Base-by-base conservation (phyloP, 1,140 invertebrate genomes). In the Trinorchestia longiramus region DNA sequence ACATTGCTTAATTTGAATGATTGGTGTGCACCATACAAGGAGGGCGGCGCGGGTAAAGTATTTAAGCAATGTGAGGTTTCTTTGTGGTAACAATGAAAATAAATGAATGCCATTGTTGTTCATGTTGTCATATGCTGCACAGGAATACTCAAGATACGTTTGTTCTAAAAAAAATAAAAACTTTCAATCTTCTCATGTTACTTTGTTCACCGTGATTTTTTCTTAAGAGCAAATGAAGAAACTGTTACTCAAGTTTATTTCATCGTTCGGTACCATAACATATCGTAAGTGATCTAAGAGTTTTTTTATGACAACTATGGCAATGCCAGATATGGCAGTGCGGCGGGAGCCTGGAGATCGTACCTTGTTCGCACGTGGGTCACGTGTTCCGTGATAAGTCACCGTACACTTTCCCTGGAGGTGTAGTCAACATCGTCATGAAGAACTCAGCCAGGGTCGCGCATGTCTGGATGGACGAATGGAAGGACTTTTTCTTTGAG, bases 301-400 rank as follows among this genome's bases (percentile, higher is more conserved):
- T 23, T 77, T n/a, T 53, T 77, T 77, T 28, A 77, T 77, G 62
- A 77, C 15, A 77, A 77, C 62, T 77, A 77, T 53, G 62, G 62
- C 43, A n/a, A 94, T 47, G 92, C 92, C 96, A 97, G 96, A 97
- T 98, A n/a, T 98, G 98, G 97, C 97, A 97, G 97, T 98, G 97
- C 97, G 98, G 98, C 44, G 98, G 97, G 43, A 97, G 97, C 40
- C 96, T 98, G 57, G 98, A 98, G 97, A 98, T 98, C 95, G 97
- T 97, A 90, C 97, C 97, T 17, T 98, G 97, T 96, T 98, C 97
- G 44, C 97, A 97, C 96, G 97, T 98, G 45, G 97, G 97, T 40
- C 97, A 98, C 97, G 98, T 98, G 47, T 98, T 98, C 97, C 95
- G 97, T 62, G 98, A 98, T 97, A 98, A 98, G 96, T 98, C 97